These are phyloP conservation scores for Natator depressus DNA, from an alignment of 2,113 vertebrate genomes.

Conservation along the genomic window DNA sequence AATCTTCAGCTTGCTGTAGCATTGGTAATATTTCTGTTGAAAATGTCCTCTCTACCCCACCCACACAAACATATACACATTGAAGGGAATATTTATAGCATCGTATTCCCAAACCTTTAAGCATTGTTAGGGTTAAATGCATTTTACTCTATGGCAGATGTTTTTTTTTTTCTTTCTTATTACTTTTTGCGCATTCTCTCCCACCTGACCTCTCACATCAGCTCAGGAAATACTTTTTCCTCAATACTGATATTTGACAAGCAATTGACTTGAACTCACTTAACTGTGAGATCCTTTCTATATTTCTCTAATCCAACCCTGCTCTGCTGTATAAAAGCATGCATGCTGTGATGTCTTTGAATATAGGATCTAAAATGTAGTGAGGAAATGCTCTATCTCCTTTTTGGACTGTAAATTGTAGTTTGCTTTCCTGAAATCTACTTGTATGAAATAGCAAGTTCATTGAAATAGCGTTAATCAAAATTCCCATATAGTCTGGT, in stretches of 20 bases:
- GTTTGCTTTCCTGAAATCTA: background rate
- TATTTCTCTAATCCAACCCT: background rate
- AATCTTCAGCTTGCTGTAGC: background rate
- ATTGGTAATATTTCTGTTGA: background rate
- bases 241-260: background rate
- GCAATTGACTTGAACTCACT: background rate
- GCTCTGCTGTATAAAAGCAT: fast-evolving
- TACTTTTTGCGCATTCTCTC: background rate
- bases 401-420: background rate
- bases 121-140: background rate
- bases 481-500: background rate
- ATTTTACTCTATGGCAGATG: background rate
- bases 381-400: background rate
- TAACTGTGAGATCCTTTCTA: background rate
- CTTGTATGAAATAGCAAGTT: background rate
- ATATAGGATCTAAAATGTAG: background rate
- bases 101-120: background rate
- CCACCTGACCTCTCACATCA: background rate
- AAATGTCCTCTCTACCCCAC: background rate
- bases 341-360: background rate
- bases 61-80: background rate
- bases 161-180: background rate
- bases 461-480: background rate
- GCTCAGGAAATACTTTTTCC: background rate
- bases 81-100: background rate